Conservation (phyloP, 23 tunicate species). For the Ciona savignyi region DNA sequence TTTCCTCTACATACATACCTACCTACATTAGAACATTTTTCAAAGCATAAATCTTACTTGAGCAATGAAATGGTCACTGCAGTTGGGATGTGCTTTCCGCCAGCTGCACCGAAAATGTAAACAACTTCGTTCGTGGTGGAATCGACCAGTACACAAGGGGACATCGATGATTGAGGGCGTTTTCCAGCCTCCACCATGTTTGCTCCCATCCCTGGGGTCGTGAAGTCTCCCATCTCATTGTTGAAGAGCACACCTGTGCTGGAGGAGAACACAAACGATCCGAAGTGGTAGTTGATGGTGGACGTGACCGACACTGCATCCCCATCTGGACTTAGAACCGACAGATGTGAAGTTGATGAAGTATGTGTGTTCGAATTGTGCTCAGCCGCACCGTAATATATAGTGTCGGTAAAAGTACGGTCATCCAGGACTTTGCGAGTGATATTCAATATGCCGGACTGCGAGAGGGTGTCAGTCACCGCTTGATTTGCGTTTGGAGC, state of each 20-base stretch:
- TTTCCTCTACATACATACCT: too few species aligned
- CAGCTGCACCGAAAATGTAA: slow-evolving; percentile 81
- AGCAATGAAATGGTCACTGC: slow-evolving; percentile 29
- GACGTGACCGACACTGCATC: slow-evolving; percentile 79
- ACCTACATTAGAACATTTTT: too few species aligned
- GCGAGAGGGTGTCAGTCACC: background rate
- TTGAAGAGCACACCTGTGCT: slow-evolving; percentile 71
- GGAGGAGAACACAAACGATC: slow-evolving; percentile 50
- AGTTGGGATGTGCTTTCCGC: slow-evolving; percentile 75
- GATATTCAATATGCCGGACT: background rate
- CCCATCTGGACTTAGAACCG: slow-evolving; percentile 58
- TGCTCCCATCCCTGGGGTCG: slow-evolving; percentile 2
- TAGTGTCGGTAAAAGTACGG: slow-evolving; percentile 41
- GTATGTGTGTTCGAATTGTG: background rate
- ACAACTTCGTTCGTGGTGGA: slow-evolving; percentile 36
- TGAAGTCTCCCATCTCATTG: slow-evolving; percentile 62
- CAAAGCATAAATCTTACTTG: too few species aligned
- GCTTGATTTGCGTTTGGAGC: slow-evolving; percentile 2
- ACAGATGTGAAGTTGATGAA: slow-evolving; percentile 63
- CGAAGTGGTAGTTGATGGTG: slow-evolving; percentile 48
- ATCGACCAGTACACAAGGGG: slow-evolving; percentile 52
- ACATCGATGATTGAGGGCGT: slow-evolving; percentile 69
- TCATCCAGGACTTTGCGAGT: slow-evolving; percentile 28
- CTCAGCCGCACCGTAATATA: slow-evolving; percentile 49
- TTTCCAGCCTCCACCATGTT: slow-evolving; percentile 56